Evolutionary conservation across 2,113 vertebrate genomes (phyloP).

Genomic region (Carassius gibelio): DNA sequence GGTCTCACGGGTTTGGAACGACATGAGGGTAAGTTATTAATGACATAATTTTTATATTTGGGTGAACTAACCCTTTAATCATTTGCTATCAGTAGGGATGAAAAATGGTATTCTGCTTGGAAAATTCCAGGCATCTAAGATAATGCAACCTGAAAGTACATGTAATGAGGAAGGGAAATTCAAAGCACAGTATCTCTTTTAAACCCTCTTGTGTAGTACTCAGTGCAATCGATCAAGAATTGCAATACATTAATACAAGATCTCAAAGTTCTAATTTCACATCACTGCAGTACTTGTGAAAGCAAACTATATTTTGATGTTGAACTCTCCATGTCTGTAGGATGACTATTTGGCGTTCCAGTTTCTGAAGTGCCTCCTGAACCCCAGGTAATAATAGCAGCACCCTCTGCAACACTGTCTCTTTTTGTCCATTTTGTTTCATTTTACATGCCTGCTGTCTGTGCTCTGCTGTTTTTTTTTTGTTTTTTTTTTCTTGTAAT

Average conservation of each 20-base stretch:
- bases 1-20: no score
- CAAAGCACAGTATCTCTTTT: neutral
- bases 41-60: no score
- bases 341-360: conserved; percentile 84
- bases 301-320: neutral
- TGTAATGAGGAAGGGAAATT: neutral
- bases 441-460: neutral
- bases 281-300: neutral
- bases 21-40: no score
- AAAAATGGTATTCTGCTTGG: neutral
- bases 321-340: conserved; percentile 65
- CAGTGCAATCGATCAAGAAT: neutral
- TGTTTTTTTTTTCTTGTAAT: neutral
- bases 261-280: neutral
- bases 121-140: neutral
- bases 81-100: neutral
- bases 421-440: neutral
- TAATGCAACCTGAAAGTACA: no score
- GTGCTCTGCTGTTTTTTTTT: neutral
- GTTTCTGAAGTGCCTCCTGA: conserved; percentile 87
- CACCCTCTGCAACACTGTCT: neutral
- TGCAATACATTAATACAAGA: neutral
- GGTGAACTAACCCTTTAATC: neutral
- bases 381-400: conserved; percentile 80
- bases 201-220: neutral